Evolutionary conservation across 2,888 invertebrate species (phyloP), one percentile per base, ranked within the genome.

Genomic region (Erannis defoliaria): DNA sequence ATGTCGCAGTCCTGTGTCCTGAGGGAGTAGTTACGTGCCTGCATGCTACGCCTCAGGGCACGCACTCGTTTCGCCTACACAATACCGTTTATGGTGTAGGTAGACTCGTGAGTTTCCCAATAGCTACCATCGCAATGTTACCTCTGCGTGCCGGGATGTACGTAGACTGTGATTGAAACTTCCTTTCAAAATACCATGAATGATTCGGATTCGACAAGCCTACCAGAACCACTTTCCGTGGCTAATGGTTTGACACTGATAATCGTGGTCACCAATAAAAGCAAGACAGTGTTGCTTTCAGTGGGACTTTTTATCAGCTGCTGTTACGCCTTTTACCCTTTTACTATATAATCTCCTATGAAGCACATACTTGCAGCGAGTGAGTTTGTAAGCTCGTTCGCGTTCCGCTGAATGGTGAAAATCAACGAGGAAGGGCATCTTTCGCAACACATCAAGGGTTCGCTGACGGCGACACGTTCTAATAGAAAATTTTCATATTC

Each of bases 401-500:
- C 71, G 81, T 81, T 82, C 63, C 72, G 85, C 84, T 86, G 85
- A 85, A 74, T 75, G 59, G 78, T 68, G 70, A 80, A 80, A 85
- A 82, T 81, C 80, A 78, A 77, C 78, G 72, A 74, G 78, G 76
- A 78, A 78, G 78, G 80, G 75, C 80, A 76, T 81, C 81, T 74
- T 76, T 77, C 75, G 73, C 76, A 78, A 86, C 81, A 86, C 84
- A 81, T 87, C 86, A 86, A 84, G 82, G 78, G 84, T 85, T 78
- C 81, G 90, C 90, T 91, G 92, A 90, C 89, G 85, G 84, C 85
- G 90, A 89, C 91, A 89, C 86, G 89, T 89, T 89, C 89, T 93
- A 90, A 92, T 92, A 92, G 91, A 92, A 92, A 92, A 92, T 92
- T 92, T 92, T 93, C 92, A 93, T 92, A 92, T 93, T 93, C 92